Evolutionary conservation across 2,113 vertebrate species (phyloP), one percentile per base, ranked within the genome.

Genomic region (Seriola aureovittata): DNA sequence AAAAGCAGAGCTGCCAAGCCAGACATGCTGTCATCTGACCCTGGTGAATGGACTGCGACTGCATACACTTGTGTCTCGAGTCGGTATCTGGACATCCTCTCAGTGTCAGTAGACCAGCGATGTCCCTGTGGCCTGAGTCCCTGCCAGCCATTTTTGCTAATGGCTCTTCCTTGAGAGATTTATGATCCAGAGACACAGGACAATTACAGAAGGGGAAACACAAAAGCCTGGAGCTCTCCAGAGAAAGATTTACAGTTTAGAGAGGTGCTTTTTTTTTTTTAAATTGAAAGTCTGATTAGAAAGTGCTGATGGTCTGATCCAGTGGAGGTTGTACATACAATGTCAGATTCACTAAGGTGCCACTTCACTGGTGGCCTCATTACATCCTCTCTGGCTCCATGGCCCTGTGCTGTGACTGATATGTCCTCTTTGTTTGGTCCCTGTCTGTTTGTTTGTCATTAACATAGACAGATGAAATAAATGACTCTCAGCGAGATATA

Each of bases 201-300:
- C 92, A 94, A 93, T 95, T 93, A 94, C 86, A 91, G 83, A 91
- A 89, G 88, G 80, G 86, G 80, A 93, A 92, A 90, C 84, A 92
- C 85, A 89, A 91, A 87, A 80, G 80, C 85, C 89, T 14, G 71
- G 55, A 82, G 76, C 66, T 62, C 80, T 78, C 71, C 14, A 23
- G 25, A 62, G 82, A 80, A 77, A 93, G 93, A 93, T 95, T 94
- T 95, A 94, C 72, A 64, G 71, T 85, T 72, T 65, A 76, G 55
- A 64, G 68, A 90, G 66, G 68, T 84, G 82, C 82, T 90, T 90
- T 93, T 93, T 90, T 90, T 93, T 93, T 42, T 42, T 42, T 64
- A 90, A 92, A 94, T 88, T 87, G 88, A 91, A 91, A 91, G 81
- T 89, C 84, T 92, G 74, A 93, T 91, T 90, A 86, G 78, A 89